phyloP scores from a whole-genome alignment of 2,113 vertebrate genomes.

The Spea bombifrons region DNA sequence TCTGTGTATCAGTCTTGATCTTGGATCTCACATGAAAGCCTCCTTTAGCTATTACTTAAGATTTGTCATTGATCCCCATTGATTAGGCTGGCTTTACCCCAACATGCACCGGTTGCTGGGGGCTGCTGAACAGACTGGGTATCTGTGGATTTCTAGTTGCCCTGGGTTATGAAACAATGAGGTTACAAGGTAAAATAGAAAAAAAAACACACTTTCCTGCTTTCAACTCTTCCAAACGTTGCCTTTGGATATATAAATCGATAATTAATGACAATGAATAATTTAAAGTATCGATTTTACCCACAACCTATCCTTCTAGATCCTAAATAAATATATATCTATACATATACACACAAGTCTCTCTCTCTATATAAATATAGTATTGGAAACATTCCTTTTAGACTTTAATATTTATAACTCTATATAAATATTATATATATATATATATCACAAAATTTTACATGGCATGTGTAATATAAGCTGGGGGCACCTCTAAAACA shows the following conservation, averaged over 20 bases:
- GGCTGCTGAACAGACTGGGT: constrained; percentile 13
- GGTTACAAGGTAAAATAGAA: constrained; percentile 30
- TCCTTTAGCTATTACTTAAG: constrained; percentile 59
- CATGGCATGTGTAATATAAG: too few species aligned
- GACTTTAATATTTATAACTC: too few species aligned
- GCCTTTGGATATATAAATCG: constrained; percentile 53
- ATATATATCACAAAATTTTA: too few species aligned
- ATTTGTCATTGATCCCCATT: constrained; percentile 51
- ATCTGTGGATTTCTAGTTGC: constrained; percentile 42
- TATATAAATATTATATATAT: too few species aligned
- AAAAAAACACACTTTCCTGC: constrained; percentile 40
- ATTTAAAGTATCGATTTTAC: constrained; percentile 51
- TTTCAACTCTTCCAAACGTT: constrained; percentile 48
- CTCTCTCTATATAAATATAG: too few species aligned
- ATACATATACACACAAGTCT: not conserved
- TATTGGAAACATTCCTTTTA: too few species aligned
- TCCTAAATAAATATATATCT: not conserved
- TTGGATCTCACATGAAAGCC: constrained; percentile 52
- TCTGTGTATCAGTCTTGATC: constrained; percentile 37
- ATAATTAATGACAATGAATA: constrained; percentile 60
- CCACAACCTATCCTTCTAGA: constrained; percentile 37
- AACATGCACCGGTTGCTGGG: constrained; percentile 12
- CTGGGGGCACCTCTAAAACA: too few species aligned
- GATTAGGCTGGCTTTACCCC: constrained; percentile 43
- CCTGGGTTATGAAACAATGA: constrained; percentile 56